A percentile compares a stretch with the other conserved stretches of the same genome.
phyloP scores from a whole-genome alignment of 2,797 vertebrate species.

The Sebastes trivittatus region DNA sequence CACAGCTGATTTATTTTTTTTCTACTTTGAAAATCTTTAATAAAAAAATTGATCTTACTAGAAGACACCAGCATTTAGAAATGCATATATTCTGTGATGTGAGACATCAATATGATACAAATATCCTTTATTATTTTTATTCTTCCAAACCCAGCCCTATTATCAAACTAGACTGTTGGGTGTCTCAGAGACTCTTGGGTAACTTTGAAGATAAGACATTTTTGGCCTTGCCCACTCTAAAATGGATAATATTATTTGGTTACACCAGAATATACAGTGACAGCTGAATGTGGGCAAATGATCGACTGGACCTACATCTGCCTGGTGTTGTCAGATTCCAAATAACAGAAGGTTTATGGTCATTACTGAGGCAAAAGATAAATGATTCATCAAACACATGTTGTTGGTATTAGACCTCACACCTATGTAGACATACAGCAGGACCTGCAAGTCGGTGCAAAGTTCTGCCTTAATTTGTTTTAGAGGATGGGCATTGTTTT shows the following conservation, averaged over 20 bases:
- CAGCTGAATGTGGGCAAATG: not conserved
- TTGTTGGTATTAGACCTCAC: conserved; percentile 15
- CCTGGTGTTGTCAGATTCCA: not conserved
- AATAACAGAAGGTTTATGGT: not conserved
- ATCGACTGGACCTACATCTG: not conserved
- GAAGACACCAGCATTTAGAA: not conserved
- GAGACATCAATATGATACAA: not conserved
- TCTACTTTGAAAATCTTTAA: not conserved
- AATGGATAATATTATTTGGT: conserved; percentile 56
- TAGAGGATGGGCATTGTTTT: conserved; percentile 40
- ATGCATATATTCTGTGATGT: not conserved
- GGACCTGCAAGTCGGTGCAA: conserved; percentile 8
- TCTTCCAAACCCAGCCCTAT: not conserved
- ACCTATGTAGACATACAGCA: conserved; percentile 55
- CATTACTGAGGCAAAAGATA: not conserved
- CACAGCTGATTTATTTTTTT: not conserved
- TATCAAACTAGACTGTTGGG: not conserved
- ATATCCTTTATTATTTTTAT: not conserved
- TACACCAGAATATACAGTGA: conserved; percentile 45
- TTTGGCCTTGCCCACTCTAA: conserved; percentile 15
- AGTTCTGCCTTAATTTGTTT: conserved; percentile 61
- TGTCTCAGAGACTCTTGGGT: conserved; percentile 2
- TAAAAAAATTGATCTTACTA: not conserved
- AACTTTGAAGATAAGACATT: conserved; percentile 21
- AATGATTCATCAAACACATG: not conserved